phyloP scores from a whole-genome alignment of 2,797 vertebrate species.

The Pipistrellus pipistrellus region DNA sequence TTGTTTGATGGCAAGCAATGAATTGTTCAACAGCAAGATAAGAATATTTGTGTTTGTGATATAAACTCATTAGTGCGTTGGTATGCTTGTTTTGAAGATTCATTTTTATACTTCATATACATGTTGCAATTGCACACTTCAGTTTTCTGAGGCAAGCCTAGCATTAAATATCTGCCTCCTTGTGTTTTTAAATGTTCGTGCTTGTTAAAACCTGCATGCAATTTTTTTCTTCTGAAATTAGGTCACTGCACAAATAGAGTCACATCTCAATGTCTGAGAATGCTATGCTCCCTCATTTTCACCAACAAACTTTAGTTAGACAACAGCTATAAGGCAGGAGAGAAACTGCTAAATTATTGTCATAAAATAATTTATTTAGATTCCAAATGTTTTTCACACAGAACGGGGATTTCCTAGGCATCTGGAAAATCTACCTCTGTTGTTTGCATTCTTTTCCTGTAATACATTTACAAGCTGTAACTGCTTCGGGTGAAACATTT shows the following conservation, averaged over 20 bases:
- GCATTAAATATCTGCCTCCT: not conserved
- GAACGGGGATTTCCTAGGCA: slow-evolving; percentile 64
- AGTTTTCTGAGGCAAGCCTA: not conserved
- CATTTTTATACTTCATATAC: not conserved
- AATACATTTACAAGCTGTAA: slow-evolving; percentile 71
- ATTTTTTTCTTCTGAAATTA: slow-evolving; percentile 61
- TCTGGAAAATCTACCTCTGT: slow-evolving; percentile 70
- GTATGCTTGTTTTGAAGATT: not conserved
- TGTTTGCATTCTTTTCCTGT: slow-evolving; percentile 42
- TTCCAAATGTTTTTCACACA: slow-evolving; percentile 59
- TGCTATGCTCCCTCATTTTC: slow-evolving; percentile 30
- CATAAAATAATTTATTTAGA: slow-evolving; percentile 60
- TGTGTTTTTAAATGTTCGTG: slow-evolving; percentile 2
- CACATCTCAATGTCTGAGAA: slow-evolving; percentile 70
- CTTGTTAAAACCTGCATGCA: slow-evolving; percentile 46
- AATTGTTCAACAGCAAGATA: not conserved
- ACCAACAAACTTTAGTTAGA: slow-evolving; percentile 17
- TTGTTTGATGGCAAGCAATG: not conserved
- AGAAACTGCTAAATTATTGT: slow-evolving; percentile 38
- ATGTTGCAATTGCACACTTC: not conserved
- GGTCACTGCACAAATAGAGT: slow-evolving; percentile 28
- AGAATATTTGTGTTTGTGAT: not conserved
- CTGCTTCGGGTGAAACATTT: slow-evolving; percentile 54
- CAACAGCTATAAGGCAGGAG: not conserved
- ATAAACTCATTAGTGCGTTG: not conserved